Conservation (phyloP, 2,888 invertebrate species). For the Opisthograptis luteolata region DNA sequence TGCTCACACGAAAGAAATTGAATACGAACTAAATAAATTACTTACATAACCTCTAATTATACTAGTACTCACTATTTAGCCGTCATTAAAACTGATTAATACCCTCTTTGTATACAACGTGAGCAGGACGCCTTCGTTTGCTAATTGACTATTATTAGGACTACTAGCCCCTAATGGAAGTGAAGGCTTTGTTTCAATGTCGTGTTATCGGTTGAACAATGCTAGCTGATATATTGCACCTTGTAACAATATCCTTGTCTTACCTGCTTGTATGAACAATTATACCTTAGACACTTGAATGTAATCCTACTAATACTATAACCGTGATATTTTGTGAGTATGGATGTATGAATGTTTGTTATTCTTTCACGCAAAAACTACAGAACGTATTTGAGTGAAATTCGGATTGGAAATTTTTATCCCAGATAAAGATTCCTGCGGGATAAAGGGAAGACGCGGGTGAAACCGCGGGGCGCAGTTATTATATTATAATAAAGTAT, state of each 20-base stretch:
- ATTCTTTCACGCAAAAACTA: no score
- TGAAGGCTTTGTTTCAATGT: conserved; percentile 37
- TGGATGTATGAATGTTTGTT: no score
- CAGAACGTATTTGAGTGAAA: no score
- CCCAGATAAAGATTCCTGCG: no score
- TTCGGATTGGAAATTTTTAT: no score
- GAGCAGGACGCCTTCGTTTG: conserved; percentile 36
- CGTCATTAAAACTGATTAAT: conserved; percentile 36
- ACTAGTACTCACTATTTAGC: conserved; percentile 17
- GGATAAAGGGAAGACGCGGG: no score
- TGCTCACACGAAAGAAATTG: no score
- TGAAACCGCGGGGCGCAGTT: no score
- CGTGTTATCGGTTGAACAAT: conserved; percentile 36
- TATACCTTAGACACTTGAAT: no score
- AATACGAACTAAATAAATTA: conserved; percentile 12
- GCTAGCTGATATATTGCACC: conserved; percentile 15
- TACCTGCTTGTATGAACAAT: not conserved
- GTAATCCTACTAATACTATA: no score
- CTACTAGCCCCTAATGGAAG: conserved; percentile 31
- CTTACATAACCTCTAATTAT: conserved; percentile 20
- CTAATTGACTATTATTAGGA: conserved; percentile 47
- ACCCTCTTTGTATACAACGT: conserved; percentile 32
- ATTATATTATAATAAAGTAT: no score
- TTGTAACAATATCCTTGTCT: conserved; percentile 15
- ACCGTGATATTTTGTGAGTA: no score